Evolutionary conservation across 1,140 invertebrate species (phyloP).

Genomic region (Druon quercuslanigerum): DNA sequence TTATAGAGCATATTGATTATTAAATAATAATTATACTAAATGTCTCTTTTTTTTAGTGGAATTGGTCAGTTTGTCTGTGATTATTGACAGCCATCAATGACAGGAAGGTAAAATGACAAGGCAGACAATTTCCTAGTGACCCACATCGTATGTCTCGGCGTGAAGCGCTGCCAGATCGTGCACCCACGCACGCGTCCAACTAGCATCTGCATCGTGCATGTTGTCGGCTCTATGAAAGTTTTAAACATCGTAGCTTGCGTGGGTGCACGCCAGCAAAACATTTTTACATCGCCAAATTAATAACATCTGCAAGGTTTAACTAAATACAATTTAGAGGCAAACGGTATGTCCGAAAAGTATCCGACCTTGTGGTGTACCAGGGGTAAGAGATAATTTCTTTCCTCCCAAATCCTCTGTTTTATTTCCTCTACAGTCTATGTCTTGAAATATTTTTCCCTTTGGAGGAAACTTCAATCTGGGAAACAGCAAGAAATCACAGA

Average conservation of each 20-base stretch:
- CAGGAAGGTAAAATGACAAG: slow-evolving; percentile 47
- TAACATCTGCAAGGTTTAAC: neutral
- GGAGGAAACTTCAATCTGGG: too few relatives aligned
- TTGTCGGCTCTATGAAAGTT: slow-evolving; percentile 8
- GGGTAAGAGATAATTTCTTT: too few relatives aligned
- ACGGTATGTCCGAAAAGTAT: neutral
- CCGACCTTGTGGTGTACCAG: too few relatives aligned
- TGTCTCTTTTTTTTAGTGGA: too few relatives aligned
- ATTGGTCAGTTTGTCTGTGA: too few relatives aligned
- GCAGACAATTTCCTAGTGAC: slow-evolving; percentile 69
- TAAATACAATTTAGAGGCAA: neutral
- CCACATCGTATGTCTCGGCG: slow-evolving; percentile 62
- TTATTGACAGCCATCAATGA: slow-evolving; percentile 21
- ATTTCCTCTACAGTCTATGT: too few relatives aligned
- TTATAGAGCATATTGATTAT: too few relatives aligned
- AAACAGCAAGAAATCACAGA: too few relatives aligned
- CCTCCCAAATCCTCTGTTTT: too few relatives aligned
- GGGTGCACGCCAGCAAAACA: neutral
- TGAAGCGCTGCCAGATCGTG: slow-evolving; percentile 35
- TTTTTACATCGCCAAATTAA: neutral
- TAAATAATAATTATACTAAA: too few relatives aligned
- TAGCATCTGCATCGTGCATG: slow-evolving; percentile 43
- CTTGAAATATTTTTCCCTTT: too few relatives aligned
- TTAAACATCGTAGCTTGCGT: neutral
- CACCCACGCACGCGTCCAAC: slow-evolving; percentile 58